Percentiles rank a stretch among this genome's conserved stretches.
Evolutionary conservation across 2,888 invertebrate species (phyloP).

Genomic region (Dryobota labecula): DNA sequence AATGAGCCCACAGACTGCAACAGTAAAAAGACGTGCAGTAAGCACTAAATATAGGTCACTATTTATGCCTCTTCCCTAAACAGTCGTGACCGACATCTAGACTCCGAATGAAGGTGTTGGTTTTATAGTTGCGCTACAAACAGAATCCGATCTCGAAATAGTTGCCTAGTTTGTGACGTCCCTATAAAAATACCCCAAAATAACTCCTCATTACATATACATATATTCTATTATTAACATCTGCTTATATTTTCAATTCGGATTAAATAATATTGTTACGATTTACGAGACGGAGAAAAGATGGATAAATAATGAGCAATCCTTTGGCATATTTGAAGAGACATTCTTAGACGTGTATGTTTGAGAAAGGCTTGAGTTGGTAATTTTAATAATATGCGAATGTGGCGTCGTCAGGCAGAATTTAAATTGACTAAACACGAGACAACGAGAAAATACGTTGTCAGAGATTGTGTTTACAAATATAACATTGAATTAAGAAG

Average conservation of each 20-base stretch:
- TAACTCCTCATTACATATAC: not conserved
- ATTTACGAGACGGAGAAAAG: conserved; percentile 14
- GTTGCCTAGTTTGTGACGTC: conserved; percentile 2
- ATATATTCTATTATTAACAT: conserved; percentile 29
- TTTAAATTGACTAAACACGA: conserved; percentile 34
- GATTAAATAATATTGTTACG: conserved; percentile 21
- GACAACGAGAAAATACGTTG: not conserved
- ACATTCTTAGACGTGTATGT: conserved; percentile 9
- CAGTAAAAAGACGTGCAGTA: no score
- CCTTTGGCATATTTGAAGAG: conserved; percentile 22
- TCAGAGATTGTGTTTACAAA: not conserved
- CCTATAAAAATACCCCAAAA: not conserved
- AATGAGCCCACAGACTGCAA: no score
- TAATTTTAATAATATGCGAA: conserved; percentile 32
- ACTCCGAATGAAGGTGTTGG: not conserved
- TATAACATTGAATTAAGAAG: not conserved
- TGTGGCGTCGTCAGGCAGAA: not conserved
- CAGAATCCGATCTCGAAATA: no score
- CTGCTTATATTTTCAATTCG: conserved; percentile 1
- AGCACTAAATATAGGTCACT: no score
- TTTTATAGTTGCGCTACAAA: no score
- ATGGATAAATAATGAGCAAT: conserved; percentile 17
- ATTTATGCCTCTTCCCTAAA: no score
- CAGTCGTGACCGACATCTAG: no score
- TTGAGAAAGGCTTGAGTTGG: conserved; percentile 6